Evolutionary conservation across 2,888 invertebrate genomes (phyloP), one percentile per base, ranked within the genome.

Genomic region (Myathropa florea): DNA sequence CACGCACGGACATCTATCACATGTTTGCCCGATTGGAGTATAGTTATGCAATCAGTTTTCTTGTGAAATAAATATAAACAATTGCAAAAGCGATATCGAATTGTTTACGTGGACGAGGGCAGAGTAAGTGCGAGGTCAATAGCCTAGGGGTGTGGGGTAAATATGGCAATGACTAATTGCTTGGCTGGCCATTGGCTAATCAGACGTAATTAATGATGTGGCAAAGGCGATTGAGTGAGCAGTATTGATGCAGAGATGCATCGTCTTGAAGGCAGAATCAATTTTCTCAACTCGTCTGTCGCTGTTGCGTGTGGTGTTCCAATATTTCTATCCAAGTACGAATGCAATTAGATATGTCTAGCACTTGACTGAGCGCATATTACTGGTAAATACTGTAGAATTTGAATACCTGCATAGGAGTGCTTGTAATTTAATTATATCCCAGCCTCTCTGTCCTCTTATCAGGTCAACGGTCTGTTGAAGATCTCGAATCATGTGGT

Each of bases 1-100:
- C 18, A 7, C 18, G 30, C 21, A 7, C 30, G 24, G 23, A 14
- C 53, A 23, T 21, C 23, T 24, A 26, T 68, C 77, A 63, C 53
- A 64, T 73, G 63, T n/a, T 64, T n/a, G 14, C 6, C 6, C 7
- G 61, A 10, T 63, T 39, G 26, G 14, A 6, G 3, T n/a, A n/a
- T n/a, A 23, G 30, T 63, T 72, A 63, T 72, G 64, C 64, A 75
- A 75, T 46, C 18, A n/a, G 12, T 24, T 33, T 30, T 33, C 33
- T 63, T 68, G 4, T 26, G 61, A 55, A 63, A 68, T 67, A 30
- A 46, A 39, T n/a, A 59, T 28, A 53, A 75, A 67, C 75, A 67
- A 76, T 60, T 55, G 75, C 59, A 65, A 24, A 46, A 60, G 12
- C 3, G 60, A 12, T n/a, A 65, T n/a, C n/a, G 33, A 65, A 46